phyloP scores from a whole-genome alignment of 2,888 invertebrate species.

The Agelastica alni region DNA sequence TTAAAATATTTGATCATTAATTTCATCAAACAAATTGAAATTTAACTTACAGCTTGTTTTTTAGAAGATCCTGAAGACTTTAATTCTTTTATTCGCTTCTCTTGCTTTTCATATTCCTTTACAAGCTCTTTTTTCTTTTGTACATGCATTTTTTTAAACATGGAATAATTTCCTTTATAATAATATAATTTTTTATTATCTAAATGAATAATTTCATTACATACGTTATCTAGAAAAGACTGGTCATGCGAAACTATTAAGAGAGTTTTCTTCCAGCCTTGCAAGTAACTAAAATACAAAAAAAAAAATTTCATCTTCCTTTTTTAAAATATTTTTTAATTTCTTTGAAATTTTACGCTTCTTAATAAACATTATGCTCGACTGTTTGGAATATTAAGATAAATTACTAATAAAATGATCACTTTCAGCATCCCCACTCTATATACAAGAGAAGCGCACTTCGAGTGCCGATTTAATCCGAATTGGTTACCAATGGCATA shows the following conservation, averaged over 20 bases:
- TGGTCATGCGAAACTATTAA: constrained; percentile 99
- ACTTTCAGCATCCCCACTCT: too few relatives aligned
- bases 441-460: too few relatives aligned
- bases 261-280: constrained; percentile 98
- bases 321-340: too few relatives aligned
- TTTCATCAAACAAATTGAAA: background rate
- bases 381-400: too few relatives aligned
- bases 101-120: constrained; percentile 98
- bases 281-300: constrained; percentile 78
- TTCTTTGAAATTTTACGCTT: too few relatives aligned
- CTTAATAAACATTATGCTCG: too few relatives aligned
- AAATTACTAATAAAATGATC: too few relatives aligned
- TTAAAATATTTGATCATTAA: background rate
- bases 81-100: constrained; percentile 91
- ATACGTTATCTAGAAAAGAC: constrained; percentile 98
- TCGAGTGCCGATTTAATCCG: too few relatives aligned
- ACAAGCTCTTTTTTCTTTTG: constrained; percentile 94
- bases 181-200: constrained; percentile 93
- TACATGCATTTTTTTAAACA: constrained; percentile 98
- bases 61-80: constrained; percentile 95
- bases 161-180: constrained; percentile 96
- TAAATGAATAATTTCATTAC: constrained; percentile 97
- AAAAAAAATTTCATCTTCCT: too few relatives aligned
- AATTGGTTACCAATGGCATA: too few relatives aligned
- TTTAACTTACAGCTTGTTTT: constrained; percentile 77